These are phyloP conservation scores for Drosophila nikananu DNA, from an alignment of 1,140 invertebrate genomes.

Conservation along the genomic window DNA sequence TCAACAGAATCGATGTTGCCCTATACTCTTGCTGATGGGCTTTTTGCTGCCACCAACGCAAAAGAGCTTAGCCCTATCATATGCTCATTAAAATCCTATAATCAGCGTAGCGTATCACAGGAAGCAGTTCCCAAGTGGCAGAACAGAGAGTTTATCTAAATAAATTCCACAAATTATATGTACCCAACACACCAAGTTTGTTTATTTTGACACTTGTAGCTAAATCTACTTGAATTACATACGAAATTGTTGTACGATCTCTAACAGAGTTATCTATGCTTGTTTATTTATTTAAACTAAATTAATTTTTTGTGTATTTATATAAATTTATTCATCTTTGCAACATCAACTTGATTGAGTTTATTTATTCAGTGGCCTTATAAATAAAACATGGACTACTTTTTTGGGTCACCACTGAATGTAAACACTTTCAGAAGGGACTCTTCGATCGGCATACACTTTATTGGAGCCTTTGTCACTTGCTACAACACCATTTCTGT, in stretches of 20 bases:
- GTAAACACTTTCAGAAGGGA: not conserved
- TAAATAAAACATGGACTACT: conserved; percentile 22
- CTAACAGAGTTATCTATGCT: not conserved
- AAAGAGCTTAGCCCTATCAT: conserved; percentile 3
- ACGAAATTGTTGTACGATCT: not conserved
- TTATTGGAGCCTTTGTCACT: conserved; percentile 1
- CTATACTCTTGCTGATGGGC: not conserved
- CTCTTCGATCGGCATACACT: not conserved
- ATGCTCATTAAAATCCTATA: conserved; percentile 10
- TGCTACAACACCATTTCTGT: conserved; percentile 26
- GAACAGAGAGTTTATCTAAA: not conserved
- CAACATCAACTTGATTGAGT: no score
- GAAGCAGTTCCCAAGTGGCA: not conserved
- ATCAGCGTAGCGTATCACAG: conserved; percentile 12
- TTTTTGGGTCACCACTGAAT: not conserved
- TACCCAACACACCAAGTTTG: not conserved
- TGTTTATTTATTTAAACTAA: not conserved
- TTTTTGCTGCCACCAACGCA: conserved; percentile 14
- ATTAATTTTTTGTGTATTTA: not conserved
- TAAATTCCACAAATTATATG: not conserved
- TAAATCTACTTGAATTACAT: not conserved
- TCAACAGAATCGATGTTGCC: conserved; percentile 2
- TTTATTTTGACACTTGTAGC: conserved; percentile 6
- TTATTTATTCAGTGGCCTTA: conserved; percentile 6
- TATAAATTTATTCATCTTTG: not conserved